Evolutionary conservation across 2,113 vertebrate genomes (phyloP), one percentile per base, ranked within the genome.

Genomic region (Lasiurus borealis): DNA sequence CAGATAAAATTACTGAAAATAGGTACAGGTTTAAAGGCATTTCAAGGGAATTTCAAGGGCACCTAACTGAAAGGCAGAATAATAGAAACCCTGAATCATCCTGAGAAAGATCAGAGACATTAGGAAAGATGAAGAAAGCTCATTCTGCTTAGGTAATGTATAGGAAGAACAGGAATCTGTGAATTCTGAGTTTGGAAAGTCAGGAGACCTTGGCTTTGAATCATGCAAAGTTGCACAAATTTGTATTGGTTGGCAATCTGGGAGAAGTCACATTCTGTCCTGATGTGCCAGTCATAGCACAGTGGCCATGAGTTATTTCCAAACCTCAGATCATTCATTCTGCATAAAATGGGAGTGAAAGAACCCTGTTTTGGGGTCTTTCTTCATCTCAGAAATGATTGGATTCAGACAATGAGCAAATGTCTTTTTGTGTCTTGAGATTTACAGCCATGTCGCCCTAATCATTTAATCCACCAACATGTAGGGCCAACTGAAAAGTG

Each of bases 121-220:
- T 71, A 2, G 50, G 27, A 16, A 69, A n/a, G 34, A 31, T 8
- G 2, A 76, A 34, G 27, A 10, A 29, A 14, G 27, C 11, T 6
- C 14, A 3, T 40, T 0, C 9, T 1, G 7, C 0, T 3, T 2
- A 13, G 19, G 40, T 6, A 1, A 13, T 4, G 23, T 14, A 19
- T 3, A 40, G 18, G 23, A 5, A 40, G 6, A 13, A 5, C 2
- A 15, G 66, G 25, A n/a, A 18, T 18, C 75, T 57, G 0, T 31
- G 25, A 27, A 15, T 13, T 81, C 59, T 2, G 29, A 40, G 27
- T 6, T 2, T 18, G 21, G 50, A 19, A 86, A 27, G n/a, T 44
- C 9, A 19, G 52, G 29, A 36, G 52, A 12, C 13, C 10, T 12
- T 71, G 44, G 4, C 40, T 46, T 69, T 59, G 21, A 12, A 46